Evolutionary conservation across 2,797 vertebrate genomes (phyloP).

Genomic region (Luscinia megarhynchos): DNA sequence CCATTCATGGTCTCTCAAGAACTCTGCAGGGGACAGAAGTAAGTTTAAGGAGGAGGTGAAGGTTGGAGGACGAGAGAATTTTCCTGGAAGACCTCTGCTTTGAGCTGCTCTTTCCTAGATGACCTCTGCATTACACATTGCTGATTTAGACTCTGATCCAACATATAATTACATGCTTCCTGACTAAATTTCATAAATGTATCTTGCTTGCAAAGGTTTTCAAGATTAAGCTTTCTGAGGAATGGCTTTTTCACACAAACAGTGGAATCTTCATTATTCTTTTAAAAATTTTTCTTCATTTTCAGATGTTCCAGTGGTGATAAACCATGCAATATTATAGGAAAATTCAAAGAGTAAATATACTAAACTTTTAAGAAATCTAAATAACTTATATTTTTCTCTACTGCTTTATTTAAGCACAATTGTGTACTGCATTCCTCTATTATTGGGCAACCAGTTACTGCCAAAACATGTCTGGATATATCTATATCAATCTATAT

Average conservation of each 20-base stretch:
- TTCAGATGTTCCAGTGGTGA: not conserved
- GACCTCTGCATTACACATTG: not conserved
- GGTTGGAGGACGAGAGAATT: not conserved
- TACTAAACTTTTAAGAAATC: not conserved
- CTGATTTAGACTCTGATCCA: not conserved
- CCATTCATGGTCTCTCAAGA: not conserved
- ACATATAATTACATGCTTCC: not conserved
- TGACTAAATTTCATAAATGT: not conserved
- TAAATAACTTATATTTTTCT: not conserved
- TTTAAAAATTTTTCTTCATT: not conserved
- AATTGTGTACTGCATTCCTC: not conserved
- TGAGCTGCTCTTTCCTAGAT: not conserved
- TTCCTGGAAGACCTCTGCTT: not conserved
- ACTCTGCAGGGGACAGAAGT: not conserved
- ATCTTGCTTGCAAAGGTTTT: not conserved
- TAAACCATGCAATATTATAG: not conserved
- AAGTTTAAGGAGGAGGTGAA: not conserved
- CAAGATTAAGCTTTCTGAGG: not conserved
- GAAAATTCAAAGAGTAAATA: not conserved
- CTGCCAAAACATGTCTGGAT: not conserved
- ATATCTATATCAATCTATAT: not conserved
- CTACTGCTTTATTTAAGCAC: not conserved
- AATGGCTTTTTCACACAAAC: not conserved
- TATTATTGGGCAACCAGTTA: not conserved
- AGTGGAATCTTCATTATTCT: fast-evolving